A percentile compares a stretch with the other conserved stretches of the same genome.
phyloP scores from a whole-genome alignment of 2,888 invertebrate genomes.

The Philopedon plagiatum region DNA sequence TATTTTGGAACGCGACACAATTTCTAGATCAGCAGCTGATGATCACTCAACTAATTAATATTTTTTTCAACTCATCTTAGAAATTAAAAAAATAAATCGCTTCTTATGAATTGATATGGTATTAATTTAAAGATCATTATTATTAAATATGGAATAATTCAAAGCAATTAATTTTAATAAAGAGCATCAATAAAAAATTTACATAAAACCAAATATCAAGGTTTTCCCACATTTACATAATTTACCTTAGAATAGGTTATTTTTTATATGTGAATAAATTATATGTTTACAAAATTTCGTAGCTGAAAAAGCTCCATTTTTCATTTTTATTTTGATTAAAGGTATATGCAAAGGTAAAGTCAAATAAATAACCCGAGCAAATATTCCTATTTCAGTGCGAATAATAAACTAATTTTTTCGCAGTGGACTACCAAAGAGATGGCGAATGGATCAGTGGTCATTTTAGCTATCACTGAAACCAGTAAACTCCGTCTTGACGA shows the following conservation, averaged over 20 bases:
- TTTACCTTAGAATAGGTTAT: not conserved
- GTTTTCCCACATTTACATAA: conserved; percentile 17
- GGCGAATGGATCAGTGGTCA: too few species aligned
- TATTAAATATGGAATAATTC: conserved; percentile 8
- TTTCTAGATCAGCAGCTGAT: too few species aligned
- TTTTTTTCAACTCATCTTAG: too few species aligned
- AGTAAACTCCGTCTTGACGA: too few species aligned
- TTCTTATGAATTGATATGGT: too few species aligned
- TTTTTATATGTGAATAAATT: not conserved
- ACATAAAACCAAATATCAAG: conserved; percentile 23
- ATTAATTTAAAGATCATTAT: not conserved
- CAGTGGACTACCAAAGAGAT: too few species aligned
- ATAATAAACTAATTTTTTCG: too few species aligned
- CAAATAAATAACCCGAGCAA: not conserved
- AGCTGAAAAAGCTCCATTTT: not conserved
- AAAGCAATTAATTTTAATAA: conserved; percentile 19
- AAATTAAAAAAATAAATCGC: too few species aligned
- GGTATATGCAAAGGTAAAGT: not conserved
- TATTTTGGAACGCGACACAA: too few species aligned
- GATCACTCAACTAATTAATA: too few species aligned
- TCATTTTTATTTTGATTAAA: not conserved
- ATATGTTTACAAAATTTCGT: conserved; percentile 9
- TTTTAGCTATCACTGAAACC: too few species aligned
- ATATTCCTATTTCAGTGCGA: not conserved
- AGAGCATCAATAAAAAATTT: conserved; percentile 17